Base-by-base conservation (phyloP, 2,797 vertebrate species). In the Tinamus major region DNA sequence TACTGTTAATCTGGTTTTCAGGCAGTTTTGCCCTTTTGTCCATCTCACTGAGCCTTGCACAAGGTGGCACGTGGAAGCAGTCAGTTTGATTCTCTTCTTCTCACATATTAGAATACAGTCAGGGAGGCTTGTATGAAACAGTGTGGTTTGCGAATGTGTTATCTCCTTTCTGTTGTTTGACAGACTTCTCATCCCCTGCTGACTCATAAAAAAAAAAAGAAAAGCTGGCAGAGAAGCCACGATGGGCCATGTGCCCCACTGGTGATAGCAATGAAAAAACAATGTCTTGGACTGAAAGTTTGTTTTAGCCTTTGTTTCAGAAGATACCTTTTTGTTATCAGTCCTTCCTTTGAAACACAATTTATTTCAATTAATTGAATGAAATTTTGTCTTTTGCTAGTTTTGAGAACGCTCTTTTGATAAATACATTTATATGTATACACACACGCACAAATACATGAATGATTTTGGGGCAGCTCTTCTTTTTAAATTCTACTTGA, bases 291-390 rank as follows among this genome's bases (percentile, higher is more conserved):
- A 69, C 85, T 76, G 55, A 84, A 96, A 89, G n/a, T 81, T 90
- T 94, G 27, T 72, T 94, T 89, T 48, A 91, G 70, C 16, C 62
- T 91, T 97, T 95, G 72, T 95, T 90, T 92, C 77, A 85, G 69
- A 76, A 93, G 91, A 96, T 89, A 96, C 58, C 55, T 95, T 89
- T 31, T 93, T 84, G n/a, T 95, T 94, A 96, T 95, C 90, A 85
- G 79, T 79, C 62, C 76, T 76, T 61, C 42, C 65, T 94, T 70
- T 71, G 61, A 75, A 89, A 93, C 67, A 67, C 37, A 55, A 77
- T 90, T 41, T 95, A 23, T 9, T 77, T 68, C 26, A 88, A 95
- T 63, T 89, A 70, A 89, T 70, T 88, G 9, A 62, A 58, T 70
- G 80, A 51, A 87, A 2, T 83, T 89, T 83, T 94, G 51, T 70